Evolutionary conservation across 2,113 vertebrate species (phyloP), one percentile per base, ranked within the genome.

Genomic region (Dipodomys stephensi): DNA sequence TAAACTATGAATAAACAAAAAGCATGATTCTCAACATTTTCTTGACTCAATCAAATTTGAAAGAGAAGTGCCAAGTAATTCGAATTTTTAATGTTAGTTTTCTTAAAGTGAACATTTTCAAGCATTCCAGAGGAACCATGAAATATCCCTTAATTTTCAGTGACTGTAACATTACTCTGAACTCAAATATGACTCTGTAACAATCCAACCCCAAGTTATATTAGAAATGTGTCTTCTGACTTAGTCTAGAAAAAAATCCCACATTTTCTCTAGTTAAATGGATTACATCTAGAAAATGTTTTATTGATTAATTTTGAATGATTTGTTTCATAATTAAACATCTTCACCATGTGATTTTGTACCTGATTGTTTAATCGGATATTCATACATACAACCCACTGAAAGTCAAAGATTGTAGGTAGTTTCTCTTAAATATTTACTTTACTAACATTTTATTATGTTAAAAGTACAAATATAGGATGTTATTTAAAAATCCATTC

Each of bases 41-140:
- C 82, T 81, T 35, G 16, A 64, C 7, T 77, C 64, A 82, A 68
- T 27, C 90, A 28, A 91, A 90, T 53, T 88, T 95, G 28, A 94
- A 90, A 74, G 30, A 93, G 16, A 57, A 94, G 5, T 88, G 62
- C 67, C 74, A 96, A 81, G 15, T 81, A 77, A 65, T 72, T 88
- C 64, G 90, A 86, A 77, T n/a, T 81, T 92, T 95, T 92, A 93
- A 71, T 27, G 23, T 90, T 86, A 84, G 72, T 71, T 94, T 88
- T 93, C 53, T 88, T 92, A 74, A 83, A 91, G 12, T 78, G 11
- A 83, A 46, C 27, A 77, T 87, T 83, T 60, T 16, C 53, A 91
- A 46, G 32, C 72, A 94, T 92, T 94, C 87, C 83, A 88, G 32
- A 87, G 22, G 74, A 92, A 76, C 16, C n/a, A 90, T 46, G 44